Percentiles rank a stretch among this genome's conserved stretches.
These are phyloP conservation scores for Meta bourneti DNA, from an alignment of 2,888 invertebrate species.

Conservation along the genomic window DNA sequence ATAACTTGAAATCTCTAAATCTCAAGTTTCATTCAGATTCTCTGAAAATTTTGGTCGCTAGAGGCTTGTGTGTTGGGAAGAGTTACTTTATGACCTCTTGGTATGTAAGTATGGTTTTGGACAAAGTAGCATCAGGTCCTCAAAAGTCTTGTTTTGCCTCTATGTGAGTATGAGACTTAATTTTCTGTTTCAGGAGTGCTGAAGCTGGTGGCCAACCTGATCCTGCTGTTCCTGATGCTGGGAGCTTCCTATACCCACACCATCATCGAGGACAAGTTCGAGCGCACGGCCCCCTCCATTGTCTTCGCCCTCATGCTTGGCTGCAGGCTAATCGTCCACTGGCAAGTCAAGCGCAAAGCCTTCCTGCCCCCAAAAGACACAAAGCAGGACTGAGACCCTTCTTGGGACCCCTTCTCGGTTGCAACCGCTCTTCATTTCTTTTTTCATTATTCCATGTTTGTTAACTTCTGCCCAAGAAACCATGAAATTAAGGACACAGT, in stretches of 20 bases:
- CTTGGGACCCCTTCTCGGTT: not conserved
- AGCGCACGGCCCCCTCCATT: conserved; percentile 81
- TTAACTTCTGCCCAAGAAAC: not conserved
- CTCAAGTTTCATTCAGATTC: no score
- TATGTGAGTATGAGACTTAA: not conserved
- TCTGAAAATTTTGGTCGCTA: no score
- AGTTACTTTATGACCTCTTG: no score
- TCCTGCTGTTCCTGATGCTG: conserved; percentile 90
- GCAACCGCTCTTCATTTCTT: not conserved
- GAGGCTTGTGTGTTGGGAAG: no score
- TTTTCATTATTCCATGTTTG: not conserved
- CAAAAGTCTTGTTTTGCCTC: no score
- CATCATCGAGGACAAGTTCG: conserved; percentile 95
- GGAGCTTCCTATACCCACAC: conserved; percentile 95
- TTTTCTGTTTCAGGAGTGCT: conserved; percentile 85
- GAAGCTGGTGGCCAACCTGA: conserved; percentile 93
- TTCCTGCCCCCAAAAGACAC: conserved; percentile 51
- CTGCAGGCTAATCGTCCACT: conserved; percentile 92
- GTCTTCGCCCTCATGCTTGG: conserved; percentile 94
- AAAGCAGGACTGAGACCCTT: conserved; percentile 55
- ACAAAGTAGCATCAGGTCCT: no score
- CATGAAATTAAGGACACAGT: not conserved
- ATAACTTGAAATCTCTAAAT: no score
- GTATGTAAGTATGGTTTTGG: no score
- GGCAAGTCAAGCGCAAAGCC: conserved; percentile 83